Base-by-base conservation (phyloP, 2,113 vertebrate species). In the Rhea pennata region DNA sequence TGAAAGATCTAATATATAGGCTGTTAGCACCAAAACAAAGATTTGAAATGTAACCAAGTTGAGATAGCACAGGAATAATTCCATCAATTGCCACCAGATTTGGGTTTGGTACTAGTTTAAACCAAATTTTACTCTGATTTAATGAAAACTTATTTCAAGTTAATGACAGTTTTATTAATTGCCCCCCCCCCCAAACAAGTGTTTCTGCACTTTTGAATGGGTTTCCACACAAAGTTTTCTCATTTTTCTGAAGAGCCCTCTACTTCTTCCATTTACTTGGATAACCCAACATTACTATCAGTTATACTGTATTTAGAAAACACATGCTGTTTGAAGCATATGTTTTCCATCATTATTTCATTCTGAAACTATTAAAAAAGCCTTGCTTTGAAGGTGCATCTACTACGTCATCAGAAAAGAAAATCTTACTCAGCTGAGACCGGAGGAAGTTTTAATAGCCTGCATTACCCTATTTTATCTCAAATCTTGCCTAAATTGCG, bases 261-360 rank as follows among this genome's bases (percentile, higher is more conserved):
- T 83, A 40, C 31, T 83, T 8, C 58, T 70, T 84, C 40, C 62
- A 31, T 54, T 67, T 79, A 73, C 50, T 61, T 19, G 24, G 42
- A n/a, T 70, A 67, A 79, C 22, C 46, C 83, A 84, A 50, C 1
- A 12, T 83, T 78, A 80, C 15, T 22, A 75, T 86, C 46, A 46
- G 26, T 21, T 23, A 44, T 15, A 26, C 6, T 22, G 36, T 31
- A 19, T 56, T 83, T 51, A 78, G 77, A 77, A 75, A 23, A 61
- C 4, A 56, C 6, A 12, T 3, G 33, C 3, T 48, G 50, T 17
- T 4, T 8, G n/a, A 69, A 40, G 17, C 3, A 0, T 0, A 4
- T 29, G 24, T 4, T 76, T 69, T 23, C 48, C 40, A 8, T 20
- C 70, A 1, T n/a, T 29, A 10, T 26, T 46, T 39, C 7, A 24